These are phyloP conservation scores for Pedionomus torquatus DNA, from an alignment of 2,113 vertebrate species.

Conservation along the genomic window DNA sequence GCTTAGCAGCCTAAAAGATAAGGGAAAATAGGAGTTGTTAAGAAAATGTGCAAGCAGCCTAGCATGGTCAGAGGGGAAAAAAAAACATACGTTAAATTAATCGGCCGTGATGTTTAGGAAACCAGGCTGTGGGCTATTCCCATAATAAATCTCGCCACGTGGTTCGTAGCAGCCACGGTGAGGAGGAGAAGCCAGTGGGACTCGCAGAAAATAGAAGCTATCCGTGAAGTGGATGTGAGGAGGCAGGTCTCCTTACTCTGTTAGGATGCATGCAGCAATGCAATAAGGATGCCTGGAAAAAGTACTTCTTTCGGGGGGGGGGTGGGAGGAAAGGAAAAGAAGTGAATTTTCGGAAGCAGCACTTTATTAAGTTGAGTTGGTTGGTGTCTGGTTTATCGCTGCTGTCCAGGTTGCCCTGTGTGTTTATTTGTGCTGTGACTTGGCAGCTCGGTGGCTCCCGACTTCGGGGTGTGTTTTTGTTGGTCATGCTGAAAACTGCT, in stretches of 20 bases:
- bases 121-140: not conserved
- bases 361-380: not conserved
- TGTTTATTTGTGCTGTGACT: not conserved
- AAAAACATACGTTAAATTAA: not conserved
- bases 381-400: not conserved
- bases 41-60: not conserved
- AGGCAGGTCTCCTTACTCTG: not conserved
- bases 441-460: not conserved
- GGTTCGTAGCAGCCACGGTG: not conserved
- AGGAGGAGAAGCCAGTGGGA: not conserved
- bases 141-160: not conserved
- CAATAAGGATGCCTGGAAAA: not conserved
- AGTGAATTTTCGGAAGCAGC: not conserved
- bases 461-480: not conserved
- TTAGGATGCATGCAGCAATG: not conserved
- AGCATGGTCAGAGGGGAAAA: not conserved
- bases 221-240: not conserved
- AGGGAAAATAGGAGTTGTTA: not conserved
- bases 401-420: not conserved
- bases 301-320: accelerated
- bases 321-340: not conserved
- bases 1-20: not conserved
- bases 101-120: not conserved
- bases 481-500: not conserved
- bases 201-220: not conserved